A percentile compares a stretch with the other conserved stretches of the same genome.
Evolutionary conservation across 2,113 vertebrate species (phyloP).

Genomic region (Brachirus orientalis): DNA sequence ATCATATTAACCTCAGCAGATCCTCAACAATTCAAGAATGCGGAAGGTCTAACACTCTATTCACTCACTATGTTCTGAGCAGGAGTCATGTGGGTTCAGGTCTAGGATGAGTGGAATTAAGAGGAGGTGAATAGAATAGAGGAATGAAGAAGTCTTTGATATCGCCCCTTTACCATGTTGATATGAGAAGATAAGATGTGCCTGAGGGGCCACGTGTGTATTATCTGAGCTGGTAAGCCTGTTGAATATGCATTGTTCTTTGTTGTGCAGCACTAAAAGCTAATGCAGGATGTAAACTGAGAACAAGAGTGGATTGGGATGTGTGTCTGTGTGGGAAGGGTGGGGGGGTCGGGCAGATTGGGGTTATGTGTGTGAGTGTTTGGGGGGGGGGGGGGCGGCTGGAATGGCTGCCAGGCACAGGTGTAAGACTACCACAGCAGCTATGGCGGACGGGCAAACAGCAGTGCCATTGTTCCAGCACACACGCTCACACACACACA

Average conservation of each 20-base stretch:
- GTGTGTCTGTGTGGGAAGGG: conserved; percentile 14
- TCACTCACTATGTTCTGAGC: conserved; percentile 33
- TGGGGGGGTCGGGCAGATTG: no score
- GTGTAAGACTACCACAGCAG: conserved; percentile 77
- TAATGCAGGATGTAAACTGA: conserved; percentile 70
- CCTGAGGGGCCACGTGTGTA: conserved; percentile 34
- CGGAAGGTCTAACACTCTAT: conserved; percentile 5
- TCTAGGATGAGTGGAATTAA: conserved; percentile 5
- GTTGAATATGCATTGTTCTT: conserved; percentile 72
- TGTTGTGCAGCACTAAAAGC: conserved; percentile 61
- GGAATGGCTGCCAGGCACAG: conserved; percentile 76
- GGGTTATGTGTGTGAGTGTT: conserved; percentile 23
- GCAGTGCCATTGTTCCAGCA: conserved; percentile 75
- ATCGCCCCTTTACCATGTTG: conserved; percentile 16
- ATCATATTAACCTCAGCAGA: neutral
- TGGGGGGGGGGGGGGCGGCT: conserved; percentile 6
- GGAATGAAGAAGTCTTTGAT: conserved; percentile 31
- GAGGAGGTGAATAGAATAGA: neutral
- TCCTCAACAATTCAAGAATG: neutral
- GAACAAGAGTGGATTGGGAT: conserved; percentile 62
- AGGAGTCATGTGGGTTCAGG: conserved; percentile 12
- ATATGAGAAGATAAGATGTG: conserved; percentile 55
- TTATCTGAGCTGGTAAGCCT: conserved; percentile 41
- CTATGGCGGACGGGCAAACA: conserved; percentile 66
- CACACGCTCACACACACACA: conserved; percentile 28